phyloP scores from a whole-genome alignment of 1,140 invertebrate genomes.

The Calliphora vicina region DNA sequence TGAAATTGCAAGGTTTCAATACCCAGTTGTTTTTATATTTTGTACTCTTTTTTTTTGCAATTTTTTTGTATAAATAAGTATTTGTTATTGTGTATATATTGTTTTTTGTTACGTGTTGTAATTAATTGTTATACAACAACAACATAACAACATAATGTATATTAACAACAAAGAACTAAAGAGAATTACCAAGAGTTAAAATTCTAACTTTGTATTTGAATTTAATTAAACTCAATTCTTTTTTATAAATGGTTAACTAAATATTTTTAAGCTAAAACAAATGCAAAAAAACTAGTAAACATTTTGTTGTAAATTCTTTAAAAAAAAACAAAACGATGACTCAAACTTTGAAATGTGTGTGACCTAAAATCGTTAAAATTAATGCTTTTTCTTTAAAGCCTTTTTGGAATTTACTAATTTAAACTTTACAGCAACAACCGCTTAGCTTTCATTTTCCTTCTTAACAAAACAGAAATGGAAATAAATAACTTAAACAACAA shows the following conservation, averaged over 20 bases:
- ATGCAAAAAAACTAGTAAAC: neutral
- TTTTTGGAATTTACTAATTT: neutral
- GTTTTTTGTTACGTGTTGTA: neutral
- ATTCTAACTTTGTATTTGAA: neutral
- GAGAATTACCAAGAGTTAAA: neutral
- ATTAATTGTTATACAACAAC: neutral
- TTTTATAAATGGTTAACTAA: no score
- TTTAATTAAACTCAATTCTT: constrained; percentile 4
- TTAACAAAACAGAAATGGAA: neutral
- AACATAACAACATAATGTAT: neutral
- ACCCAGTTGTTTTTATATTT: neutral
- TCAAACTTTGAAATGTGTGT: neutral
- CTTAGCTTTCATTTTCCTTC: neutral
- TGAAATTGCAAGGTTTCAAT: constrained; percentile 32
- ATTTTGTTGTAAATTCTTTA: no score
- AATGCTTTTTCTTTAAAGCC: neutral
- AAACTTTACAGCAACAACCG: neutral
- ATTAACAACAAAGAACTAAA: neutral
- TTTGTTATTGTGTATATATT: neutral
- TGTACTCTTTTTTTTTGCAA: neutral
- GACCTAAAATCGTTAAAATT: neutral
- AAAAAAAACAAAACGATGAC: neutral
- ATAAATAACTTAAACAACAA: neutral
- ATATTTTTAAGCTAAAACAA: no score
- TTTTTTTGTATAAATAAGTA: neutral